Conservation (phyloP, 2,113 vertebrate genomes). For the Phoenicopterus ruber region DNA sequence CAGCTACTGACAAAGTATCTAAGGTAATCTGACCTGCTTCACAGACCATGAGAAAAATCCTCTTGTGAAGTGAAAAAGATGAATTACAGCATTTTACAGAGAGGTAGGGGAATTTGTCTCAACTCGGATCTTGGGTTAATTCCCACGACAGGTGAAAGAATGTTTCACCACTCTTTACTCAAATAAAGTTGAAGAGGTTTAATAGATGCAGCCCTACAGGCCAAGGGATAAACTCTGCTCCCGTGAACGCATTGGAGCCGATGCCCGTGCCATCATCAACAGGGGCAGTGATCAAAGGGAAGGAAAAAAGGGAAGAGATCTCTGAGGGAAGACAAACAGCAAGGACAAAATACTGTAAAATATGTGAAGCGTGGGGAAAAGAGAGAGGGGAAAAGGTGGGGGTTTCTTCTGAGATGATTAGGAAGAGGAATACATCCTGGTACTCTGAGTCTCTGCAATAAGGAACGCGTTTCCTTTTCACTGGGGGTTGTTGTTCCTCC, state of each 20-base stretch:
- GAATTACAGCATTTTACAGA: constrained; percentile 5
- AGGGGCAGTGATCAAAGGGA: neutral
- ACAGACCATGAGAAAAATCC: constrained; percentile 25
- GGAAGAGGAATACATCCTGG: neutral
- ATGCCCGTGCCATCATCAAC: neutral
- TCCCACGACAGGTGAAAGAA: neutral
- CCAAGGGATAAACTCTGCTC: neutral
- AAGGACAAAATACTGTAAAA: neutral
- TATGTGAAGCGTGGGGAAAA: neutral
- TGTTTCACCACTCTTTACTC: neutral
- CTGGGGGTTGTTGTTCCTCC: neutral
- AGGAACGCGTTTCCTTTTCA: neutral
- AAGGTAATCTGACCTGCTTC: constrained; percentile 45
- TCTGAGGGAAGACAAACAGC: neutral
- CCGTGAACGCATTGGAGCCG: neutral
- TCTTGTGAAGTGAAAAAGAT: constrained; percentile 27
- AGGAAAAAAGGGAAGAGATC: neutral
- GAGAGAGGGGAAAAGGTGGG: neutral
- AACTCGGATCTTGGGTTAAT: neutral
- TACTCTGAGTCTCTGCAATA: neutral
- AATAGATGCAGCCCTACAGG: neutral
- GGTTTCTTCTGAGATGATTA: neutral
- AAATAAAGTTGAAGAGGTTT: neutral
- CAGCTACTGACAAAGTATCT: constrained; percentile 13
- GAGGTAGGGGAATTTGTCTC: neutral